phyloP scores from a whole-genome alignment of 2,797 vertebrate genomes.

The Odontamblyopus rebecca region DNA sequence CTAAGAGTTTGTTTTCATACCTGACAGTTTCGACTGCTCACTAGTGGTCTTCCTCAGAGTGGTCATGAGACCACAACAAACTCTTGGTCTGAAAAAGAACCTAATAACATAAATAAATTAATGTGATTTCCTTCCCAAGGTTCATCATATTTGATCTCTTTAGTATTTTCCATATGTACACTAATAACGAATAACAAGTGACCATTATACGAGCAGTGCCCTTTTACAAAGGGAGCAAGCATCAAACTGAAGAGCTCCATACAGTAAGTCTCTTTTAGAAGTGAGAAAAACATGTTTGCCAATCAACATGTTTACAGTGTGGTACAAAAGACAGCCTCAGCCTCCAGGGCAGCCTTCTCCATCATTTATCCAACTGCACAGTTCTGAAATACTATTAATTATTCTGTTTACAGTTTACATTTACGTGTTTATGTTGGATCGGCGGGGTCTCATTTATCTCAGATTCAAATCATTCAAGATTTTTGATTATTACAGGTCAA shows the following conservation, averaged over 20 bases:
- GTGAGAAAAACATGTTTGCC: conserved; percentile 2
- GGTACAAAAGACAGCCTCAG: background rate
- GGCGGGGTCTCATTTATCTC: background rate
- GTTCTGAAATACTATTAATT: background rate
- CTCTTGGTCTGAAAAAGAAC: too few relatives aligned
- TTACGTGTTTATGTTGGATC: too few relatives aligned
- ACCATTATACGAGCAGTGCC: background rate
- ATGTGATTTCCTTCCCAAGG: too few relatives aligned
- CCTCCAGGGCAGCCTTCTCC: background rate
- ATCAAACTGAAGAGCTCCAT: background rate
- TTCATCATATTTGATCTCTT: background rate
- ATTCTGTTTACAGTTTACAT: background rate
- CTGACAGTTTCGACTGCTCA: too few relatives aligned
- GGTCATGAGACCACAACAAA: too few relatives aligned
- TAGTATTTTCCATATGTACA: background rate
- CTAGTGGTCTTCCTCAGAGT: too few relatives aligned
- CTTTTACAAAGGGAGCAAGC: background rate
- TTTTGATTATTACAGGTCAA: background rate
- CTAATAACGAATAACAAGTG: background rate
- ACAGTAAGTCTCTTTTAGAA: background rate
- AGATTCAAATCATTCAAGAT: too few relatives aligned
- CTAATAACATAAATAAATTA: too few relatives aligned
- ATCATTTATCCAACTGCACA: background rate
- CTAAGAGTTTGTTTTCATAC: too few relatives aligned
- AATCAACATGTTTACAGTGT: conserved; percentile 9